Conservation (phyloP, 1,140 invertebrate species). For the Lepidostoma basale region DNA sequence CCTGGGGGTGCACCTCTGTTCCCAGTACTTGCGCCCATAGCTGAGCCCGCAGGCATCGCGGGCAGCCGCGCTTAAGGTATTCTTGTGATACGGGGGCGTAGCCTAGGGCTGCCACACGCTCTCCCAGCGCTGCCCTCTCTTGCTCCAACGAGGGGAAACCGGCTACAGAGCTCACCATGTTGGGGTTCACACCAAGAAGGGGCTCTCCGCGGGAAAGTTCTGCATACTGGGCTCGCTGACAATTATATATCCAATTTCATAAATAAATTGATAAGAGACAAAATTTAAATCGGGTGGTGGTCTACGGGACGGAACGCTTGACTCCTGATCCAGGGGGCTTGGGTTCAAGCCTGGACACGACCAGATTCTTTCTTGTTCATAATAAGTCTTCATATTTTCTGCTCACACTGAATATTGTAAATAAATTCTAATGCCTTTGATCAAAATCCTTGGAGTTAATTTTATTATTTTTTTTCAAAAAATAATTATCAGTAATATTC, state of each 20-base stretch:
- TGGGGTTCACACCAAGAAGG: conserved; percentile 69
- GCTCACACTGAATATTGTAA: too few relatives aligned
- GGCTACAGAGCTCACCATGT: conserved; percentile 60
- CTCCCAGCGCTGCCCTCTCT: conserved; percentile 70
- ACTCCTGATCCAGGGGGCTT: too few relatives aligned
- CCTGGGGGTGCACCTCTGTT: conserved; percentile 70
- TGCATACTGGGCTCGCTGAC: conserved; percentile 68
- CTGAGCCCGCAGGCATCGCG: conserved; percentile 73
- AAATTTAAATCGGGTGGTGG: too few relatives aligned
- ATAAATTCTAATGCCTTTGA: too few relatives aligned
- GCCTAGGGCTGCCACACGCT: conserved; percentile 69
- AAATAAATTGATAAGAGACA: background rate
- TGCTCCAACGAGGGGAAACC: conserved; percentile 68
- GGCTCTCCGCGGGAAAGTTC: conserved; percentile 73
- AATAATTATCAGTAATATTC: too few relatives aligned
- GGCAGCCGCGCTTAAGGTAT: conserved; percentile 85
- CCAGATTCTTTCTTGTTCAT: too few relatives aligned
- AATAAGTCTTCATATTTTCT: too few relatives aligned
- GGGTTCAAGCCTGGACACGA: too few relatives aligned
- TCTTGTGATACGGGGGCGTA: conserved; percentile 81
- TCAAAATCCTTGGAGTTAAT: too few relatives aligned
- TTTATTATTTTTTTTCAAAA: too few relatives aligned
- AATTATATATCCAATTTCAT: background rate
- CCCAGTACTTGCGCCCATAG: conserved; percentile 86
- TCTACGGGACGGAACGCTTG: too few relatives aligned